Evolutionary conservation across 2,797 vertebrate species (phyloP).

Genomic region (Orientallactaga sibirica): DNA sequence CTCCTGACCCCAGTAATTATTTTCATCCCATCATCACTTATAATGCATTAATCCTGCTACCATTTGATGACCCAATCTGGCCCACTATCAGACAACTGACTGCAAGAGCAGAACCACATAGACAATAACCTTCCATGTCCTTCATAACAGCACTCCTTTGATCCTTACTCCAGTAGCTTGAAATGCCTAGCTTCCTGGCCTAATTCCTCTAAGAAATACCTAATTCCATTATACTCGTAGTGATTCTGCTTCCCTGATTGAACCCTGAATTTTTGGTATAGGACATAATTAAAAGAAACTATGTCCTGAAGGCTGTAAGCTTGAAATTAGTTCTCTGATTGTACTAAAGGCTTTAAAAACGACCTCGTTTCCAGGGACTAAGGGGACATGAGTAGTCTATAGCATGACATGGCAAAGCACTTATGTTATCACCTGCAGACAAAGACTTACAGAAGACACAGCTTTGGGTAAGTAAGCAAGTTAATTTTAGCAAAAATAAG

Average conservation of each 20-base stretch:
- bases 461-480: constrained; percentile 6
- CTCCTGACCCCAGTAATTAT: background rate
- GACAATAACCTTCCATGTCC: background rate
- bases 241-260: constrained; percentile 28
- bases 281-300: constrained; percentile 5
- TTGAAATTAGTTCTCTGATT: constrained; percentile 43
- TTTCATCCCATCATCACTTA: background rate
- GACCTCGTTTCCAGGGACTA: constrained; percentile 29
- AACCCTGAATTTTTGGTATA: constrained; percentile 41
- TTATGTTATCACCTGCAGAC: constrained; percentile 25
- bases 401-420: background rate
- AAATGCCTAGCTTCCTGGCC: constrained; percentile 31
- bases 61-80: background rate
- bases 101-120: background rate
- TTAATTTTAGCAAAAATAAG: background rate
- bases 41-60: background rate
- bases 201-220: constrained; percentile 27
- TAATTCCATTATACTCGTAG: background rate
- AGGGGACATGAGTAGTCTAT: background rate
- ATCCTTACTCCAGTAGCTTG: background rate
- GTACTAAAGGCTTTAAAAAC: constrained; percentile 31
- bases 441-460: constrained; percentile 43
- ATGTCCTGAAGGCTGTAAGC: constrained; percentile 24
- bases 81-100: background rate
- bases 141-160: background rate